Evolutionary conservation across 2,113 vertebrate species (phyloP), one percentile per base, ranked within the genome.

Genomic region (Uria lomvia): DNA sequence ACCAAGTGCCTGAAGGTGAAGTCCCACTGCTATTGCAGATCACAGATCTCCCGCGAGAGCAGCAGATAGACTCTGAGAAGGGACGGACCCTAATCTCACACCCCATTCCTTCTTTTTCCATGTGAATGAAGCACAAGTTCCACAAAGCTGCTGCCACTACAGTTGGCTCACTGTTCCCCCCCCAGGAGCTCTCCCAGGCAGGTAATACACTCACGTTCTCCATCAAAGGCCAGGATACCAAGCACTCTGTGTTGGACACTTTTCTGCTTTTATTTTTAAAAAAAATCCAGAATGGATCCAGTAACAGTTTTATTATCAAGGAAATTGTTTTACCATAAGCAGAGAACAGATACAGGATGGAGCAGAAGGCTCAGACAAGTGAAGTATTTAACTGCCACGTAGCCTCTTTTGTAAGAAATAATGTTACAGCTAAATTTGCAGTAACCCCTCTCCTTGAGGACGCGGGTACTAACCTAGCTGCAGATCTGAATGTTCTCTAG

Each of bases 201-300:
- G 20, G 2, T 3, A 17, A 7, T 21, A 3, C 1, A 2, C 58
- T 62, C 1, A 0, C 1, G 4, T 29, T 71, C 82, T 81, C 65
- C 76, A 81, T 8, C 56, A 50, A 50, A 75, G 78, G 80, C 58
- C 80, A 91, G 75, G 63, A 93, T 43, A 96, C 45, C 60, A 91
- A 19, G 6, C 82, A 92, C 32, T 88, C 38, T 42, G 34, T 2
- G 32, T 30, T 59, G 53, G 89, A 92, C 73, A 71, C 62, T 94
- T 97, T 97, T 96, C 94, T 70, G 72, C 90, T 77, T 97, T 97
- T 98, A 98, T 98, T 97, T 83, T 0, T 67, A 94, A 97, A 95
- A 42, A 97, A 96, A 96, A 93, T 95, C 86, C 97, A 98, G 96
- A 94, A 93, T 74, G 92, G 95, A 97, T 98, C 86, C 90, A 93